Conservation (phyloP, 2,888 invertebrate species). For the Phengaris arion region DNA sequence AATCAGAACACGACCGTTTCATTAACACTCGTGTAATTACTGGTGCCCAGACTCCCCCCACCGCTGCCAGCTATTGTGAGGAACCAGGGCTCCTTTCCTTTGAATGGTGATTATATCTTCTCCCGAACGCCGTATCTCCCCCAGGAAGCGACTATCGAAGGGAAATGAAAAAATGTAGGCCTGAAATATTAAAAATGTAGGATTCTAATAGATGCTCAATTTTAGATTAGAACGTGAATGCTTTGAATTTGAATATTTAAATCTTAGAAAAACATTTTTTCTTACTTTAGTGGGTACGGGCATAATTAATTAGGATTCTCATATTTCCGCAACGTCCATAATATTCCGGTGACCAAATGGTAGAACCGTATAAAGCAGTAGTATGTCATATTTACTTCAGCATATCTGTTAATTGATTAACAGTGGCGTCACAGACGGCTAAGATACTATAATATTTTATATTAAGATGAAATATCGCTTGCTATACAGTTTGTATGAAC, state of each 20-base stretch:
- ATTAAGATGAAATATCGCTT: too few relatives aligned
- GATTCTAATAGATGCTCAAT: slow-evolving; percentile 20
- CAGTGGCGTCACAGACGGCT: too few relatives aligned
- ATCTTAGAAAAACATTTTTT: not conserved
- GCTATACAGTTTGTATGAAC: too few relatives aligned
- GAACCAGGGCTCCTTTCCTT: slow-evolving; percentile 43
- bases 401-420: too few relatives aligned
- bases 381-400: too few relatives aligned
- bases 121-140: slow-evolving; percentile 32
- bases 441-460: too few relatives aligned
- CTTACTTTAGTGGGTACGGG: too few relatives aligned
- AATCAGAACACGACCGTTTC: slow-evolving; percentile 26
- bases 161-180: slow-evolving; percentile 32
- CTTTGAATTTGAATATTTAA: not conserved
- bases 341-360: too few relatives aligned
- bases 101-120: slow-evolving; percentile 41
- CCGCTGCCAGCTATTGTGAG: slow-evolving; percentile 40
- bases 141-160: slow-evolving; percentile 29
- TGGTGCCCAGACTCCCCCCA: slow-evolving; percentile 45
- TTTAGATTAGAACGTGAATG: slow-evolving; percentile 13
- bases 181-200: slow-evolving; percentile 6
- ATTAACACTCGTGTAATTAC: slow-evolving; percentile 47
- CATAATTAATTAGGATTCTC: too few relatives aligned
- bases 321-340: too few relatives aligned
- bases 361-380: too few relatives aligned